Conservation (phyloP, 2,797 vertebrate species). For the Crocidura indochinensis region DNA sequence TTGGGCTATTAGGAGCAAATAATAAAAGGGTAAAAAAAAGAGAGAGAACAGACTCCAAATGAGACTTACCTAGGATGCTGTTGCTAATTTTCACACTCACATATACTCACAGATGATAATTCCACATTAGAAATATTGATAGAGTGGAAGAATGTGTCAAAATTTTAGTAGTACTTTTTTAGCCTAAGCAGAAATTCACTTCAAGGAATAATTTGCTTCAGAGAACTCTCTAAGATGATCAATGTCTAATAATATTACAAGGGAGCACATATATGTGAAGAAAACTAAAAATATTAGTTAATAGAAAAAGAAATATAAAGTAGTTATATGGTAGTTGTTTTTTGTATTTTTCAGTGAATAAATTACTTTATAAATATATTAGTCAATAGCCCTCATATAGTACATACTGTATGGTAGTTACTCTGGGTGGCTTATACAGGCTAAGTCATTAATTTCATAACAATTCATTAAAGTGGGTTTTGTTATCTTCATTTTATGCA, state of each 20-base stretch:
- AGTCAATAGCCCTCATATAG: not conserved
- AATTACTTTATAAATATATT: slow-evolving; percentile 12
- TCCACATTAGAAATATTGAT: not conserved
- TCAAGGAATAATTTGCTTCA: not conserved
- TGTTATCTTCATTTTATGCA: slow-evolving; percentile 26
- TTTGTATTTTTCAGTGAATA: not conserved
- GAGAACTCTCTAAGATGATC: not conserved
- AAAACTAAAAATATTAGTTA: not conserved
- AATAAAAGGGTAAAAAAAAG: not conserved
- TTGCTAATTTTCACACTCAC: not conserved
- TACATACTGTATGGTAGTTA: not conserved
- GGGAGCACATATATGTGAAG: not conserved
- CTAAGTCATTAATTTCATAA: slow-evolving; percentile 13
- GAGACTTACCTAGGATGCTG: not conserved
- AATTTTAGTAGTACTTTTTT: not conserved
- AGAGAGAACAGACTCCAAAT: not conserved
- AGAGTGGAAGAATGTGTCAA: slow-evolving; percentile 1
- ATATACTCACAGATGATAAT: slow-evolving; percentile 24
- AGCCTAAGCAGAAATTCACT: not conserved
- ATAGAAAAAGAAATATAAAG: not conserved
- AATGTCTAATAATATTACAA: not conserved
- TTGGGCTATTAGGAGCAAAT: not conserved
- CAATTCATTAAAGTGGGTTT: slow-evolving; percentile 10
- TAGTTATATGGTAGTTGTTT: not conserved
- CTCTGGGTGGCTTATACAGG: slow-evolving; percentile 5